Base-by-base conservation (phyloP, 2,113 vertebrate genomes). In the Chloroceryle aenea region DNA sequence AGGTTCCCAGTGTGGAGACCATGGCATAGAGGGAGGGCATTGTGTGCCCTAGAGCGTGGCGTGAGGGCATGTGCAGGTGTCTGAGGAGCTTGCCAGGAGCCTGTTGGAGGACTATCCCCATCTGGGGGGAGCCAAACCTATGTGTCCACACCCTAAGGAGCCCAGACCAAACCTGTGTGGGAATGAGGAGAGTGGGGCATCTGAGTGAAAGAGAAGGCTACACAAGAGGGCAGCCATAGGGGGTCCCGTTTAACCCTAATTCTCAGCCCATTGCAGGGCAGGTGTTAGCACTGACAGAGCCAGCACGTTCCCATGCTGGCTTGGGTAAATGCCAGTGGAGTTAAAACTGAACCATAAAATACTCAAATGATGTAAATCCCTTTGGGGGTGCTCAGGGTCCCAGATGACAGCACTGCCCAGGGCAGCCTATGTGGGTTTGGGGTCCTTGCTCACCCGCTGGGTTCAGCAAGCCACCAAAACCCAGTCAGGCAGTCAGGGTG, bases 31-130 rank as follows among this genome's bases (percentile, higher is more conserved):
- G 36, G 25, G 36, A 58, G 30, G 63, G 18, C 38, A 11, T 2
- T 21, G 43, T 13, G 6, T 48, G 32, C 40, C 75, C 71, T 58
- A n/a, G 67, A 67, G 45, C 0, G 0, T 1, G 4, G 59, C 2
- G 5, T 56, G 55, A 84, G 72, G 82, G 47, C 12, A 4, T 8
- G 5, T 30, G 77, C n/a, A 48, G 29, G 21, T 22, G 36, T 58
- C 26, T 38, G 38, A 69, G n/a, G 56, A 0, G 64, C 43, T 85
- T 47, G 48, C 64, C 63, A 45, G 72, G n/a, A 58, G 48, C 4
- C 0, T 8, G 14, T 36, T 77, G 64, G 30, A 86, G 40, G 9
- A 15, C 12, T 48, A 1, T n/a, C 32, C 20, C 0, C 2, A 58
- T 42, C 29, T 2, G 0, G 30, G 17, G 27, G 34, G 14, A 50